phyloP scores from a whole-genome alignment of 2,797 vertebrate genomes.

The Melanotaenia trifasciata region DNA sequence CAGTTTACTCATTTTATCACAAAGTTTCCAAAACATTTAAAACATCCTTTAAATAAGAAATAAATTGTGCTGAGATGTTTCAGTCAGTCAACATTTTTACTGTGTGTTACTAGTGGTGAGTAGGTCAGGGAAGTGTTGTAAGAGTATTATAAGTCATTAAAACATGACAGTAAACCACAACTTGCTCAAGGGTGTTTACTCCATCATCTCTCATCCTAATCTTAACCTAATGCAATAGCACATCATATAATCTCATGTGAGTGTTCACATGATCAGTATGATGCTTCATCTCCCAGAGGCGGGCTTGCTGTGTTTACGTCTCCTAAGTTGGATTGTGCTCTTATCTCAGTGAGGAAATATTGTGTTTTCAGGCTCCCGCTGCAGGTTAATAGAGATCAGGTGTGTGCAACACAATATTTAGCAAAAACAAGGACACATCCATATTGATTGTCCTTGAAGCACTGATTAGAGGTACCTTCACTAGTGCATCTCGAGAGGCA shows the following conservation, averaged over 20 bases:
- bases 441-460: slow-evolving; percentile 64
- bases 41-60: not conserved
- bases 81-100: not conserved
- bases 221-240: slow-evolving; percentile 31
- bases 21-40: not conserved
- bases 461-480: slow-evolving; percentile 55
- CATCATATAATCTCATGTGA: slow-evolving; percentile 31
- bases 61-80: not conserved
- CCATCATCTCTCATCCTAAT: slow-evolving; percentile 32
- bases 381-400: slow-evolving; percentile 37
- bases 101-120: not conserved
- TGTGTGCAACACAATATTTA: slow-evolving; percentile 18
- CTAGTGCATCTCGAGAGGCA: slow-evolving; percentile 47
- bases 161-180: slow-evolving; percentile 33
- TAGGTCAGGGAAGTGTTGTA: slow-evolving; percentile 30
- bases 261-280: slow-evolving; percentile 48
- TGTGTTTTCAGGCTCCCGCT: slow-evolving; percentile 10
- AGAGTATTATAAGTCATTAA: slow-evolving; percentile 39
- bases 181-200: slow-evolving; percentile 32
- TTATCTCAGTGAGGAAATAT: slow-evolving; percentile 8
- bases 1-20: not conserved
- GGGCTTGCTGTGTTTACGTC: slow-evolving; percentile 22
- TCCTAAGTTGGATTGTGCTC: slow-evolving; percentile 24
- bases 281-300: slow-evolving; percentile 30
- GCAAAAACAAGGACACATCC: slow-evolving; percentile 26